Evolutionary conservation across 1,140 invertebrate genomes (phyloP).

Genomic region (Platyura marginata): DNA sequence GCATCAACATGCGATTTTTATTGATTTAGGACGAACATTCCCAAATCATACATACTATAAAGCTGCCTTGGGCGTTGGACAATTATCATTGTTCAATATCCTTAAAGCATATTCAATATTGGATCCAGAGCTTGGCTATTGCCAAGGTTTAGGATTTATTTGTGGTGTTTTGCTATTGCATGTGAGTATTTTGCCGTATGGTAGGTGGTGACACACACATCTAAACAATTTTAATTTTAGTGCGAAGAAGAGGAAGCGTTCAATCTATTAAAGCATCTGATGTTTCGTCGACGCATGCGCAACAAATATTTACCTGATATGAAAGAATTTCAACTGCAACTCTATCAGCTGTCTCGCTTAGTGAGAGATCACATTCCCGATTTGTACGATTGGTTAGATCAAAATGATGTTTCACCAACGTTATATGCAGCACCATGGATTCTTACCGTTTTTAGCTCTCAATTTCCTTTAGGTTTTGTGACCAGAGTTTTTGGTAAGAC

Average conservation of each 20-base stretch:
- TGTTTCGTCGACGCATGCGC: constrained; percentile 73
- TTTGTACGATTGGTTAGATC: constrained; percentile 76
- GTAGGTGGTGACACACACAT: background rate
- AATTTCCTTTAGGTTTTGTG: constrained; percentile 91
- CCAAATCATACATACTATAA: constrained; percentile 85
- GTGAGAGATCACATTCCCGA: constrained; percentile 73
- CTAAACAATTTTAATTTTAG: constrained; percentile 29
- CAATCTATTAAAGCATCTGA: constrained; percentile 68
- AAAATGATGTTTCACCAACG: constrained; percentile 77
- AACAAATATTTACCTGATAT: constrained; percentile 86
- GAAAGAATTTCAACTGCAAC: constrained; percentile 75
- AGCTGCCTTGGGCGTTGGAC: constrained; percentile 70
- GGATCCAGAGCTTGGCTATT: constrained; percentile 88
- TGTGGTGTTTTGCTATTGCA: constrained; percentile 84
- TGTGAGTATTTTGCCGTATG: constrained; percentile 45
- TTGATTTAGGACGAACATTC: constrained; percentile 72
- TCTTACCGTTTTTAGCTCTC: constrained; percentile 86
- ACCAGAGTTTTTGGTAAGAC: constrained; percentile 74
- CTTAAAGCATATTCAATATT: constrained; percentile 89
- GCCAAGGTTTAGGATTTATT: constrained; percentile 89
- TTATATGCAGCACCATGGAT: constrained; percentile 93
- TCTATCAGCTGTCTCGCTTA: constrained; percentile 87
- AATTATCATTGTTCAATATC: constrained; percentile 83
- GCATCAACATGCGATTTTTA: constrained; percentile 87
- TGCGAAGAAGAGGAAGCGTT: constrained; percentile 83